These are phyloP conservation scores for Clavelina lepadiformis DNA, from an alignment of 23 tunicate species.

Conservation along the genomic window DNA sequence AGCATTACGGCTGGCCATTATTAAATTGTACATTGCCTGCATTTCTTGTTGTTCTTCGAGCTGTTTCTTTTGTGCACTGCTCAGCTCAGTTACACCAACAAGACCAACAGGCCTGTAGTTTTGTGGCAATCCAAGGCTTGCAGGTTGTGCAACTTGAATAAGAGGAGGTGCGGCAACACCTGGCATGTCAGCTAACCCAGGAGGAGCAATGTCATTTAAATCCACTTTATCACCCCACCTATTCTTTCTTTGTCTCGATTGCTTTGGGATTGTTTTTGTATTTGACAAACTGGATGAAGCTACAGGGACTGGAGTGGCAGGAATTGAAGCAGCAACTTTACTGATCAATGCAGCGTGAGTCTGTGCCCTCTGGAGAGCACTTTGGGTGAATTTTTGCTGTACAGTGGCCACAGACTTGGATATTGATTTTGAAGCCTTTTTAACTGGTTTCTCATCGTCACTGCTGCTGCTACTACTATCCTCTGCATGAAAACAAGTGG, in stretches of 20 bases:
- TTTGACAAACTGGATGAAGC: no score
- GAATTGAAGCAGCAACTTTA: constrained; percentile 1
- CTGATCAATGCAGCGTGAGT: constrained; percentile 24
- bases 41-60: constrained; percentile 87
- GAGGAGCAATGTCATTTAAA: constrained; percentile 75
- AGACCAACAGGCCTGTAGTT: constrained; percentile 65
- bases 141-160: neutral
- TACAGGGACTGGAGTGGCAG: neutral
- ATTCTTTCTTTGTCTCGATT: constrained; percentile 51
- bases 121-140: constrained; percentile 39
- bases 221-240: constrained; percentile 97
- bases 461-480: constrained; percentile 53
- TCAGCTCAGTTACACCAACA: constrained; percentile 53
- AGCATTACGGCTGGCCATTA: constrained; percentile 85
- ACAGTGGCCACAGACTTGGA: neutral
- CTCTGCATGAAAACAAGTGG: constrained; percentile 57
- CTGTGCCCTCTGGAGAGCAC: neutral
- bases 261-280: constrained; percentile 4
- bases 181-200: constrained; percentile 70
- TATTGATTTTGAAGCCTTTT: neutral
- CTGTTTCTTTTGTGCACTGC: constrained; percentile 71
- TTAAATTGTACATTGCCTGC: constrained; percentile 87
- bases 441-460: constrained; percentile 24
- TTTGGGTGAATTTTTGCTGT: neutral
- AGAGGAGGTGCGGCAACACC: constrained; percentile 42